Conservation (phyloP, 2,113 vertebrate species). For the Scomber japonicus region DNA sequence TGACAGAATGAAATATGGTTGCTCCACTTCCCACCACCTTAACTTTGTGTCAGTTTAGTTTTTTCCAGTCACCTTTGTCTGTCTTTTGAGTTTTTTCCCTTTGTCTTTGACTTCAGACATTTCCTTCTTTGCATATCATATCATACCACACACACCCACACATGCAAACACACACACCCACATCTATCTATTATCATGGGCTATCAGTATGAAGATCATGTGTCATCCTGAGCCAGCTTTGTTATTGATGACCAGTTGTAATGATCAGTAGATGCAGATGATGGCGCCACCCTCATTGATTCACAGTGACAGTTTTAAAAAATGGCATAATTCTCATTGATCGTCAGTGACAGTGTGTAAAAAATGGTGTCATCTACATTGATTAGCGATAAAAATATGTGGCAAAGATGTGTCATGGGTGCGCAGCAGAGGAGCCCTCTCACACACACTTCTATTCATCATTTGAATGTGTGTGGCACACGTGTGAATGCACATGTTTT, state of each 20-base stretch:
- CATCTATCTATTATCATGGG: slow-evolving; percentile 24
- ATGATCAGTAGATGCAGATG: slow-evolving; percentile 70
- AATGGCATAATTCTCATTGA: slow-evolving; percentile 73
- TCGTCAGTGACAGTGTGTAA: slow-evolving; percentile 51
- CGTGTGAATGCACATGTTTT: neutral
- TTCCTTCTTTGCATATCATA: neutral
- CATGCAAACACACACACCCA: slow-evolving; percentile 8
- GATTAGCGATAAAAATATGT: slow-evolving; percentile 68
- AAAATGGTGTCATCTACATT: slow-evolving; percentile 65
- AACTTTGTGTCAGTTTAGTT: slow-evolving; percentile 42
- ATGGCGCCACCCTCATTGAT: slow-evolving; percentile 72
- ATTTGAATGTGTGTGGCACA: slow-evolving; percentile 31
- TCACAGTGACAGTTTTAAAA: slow-evolving; percentile 71
- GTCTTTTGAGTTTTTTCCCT: neutral
- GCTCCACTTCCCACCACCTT: slow-evolving; percentile 19
- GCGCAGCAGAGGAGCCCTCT: slow-evolving; percentile 38
- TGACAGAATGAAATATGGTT: slow-evolving; percentile 45
- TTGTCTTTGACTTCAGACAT: neutral
- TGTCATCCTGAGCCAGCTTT: slow-evolving; percentile 30
- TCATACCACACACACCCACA: slow-evolving; percentile 2
- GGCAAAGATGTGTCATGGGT: slow-evolving; percentile 49
- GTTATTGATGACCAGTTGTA: slow-evolving; percentile 57
- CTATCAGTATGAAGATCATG: slow-evolving; percentile 15
- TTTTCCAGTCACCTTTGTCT: slow-evolving; percentile 42
- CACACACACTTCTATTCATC: slow-evolving; percentile 42